Conservation (phyloP, 2,797 vertebrate species). For the Sebastes matsubarae region DNA sequence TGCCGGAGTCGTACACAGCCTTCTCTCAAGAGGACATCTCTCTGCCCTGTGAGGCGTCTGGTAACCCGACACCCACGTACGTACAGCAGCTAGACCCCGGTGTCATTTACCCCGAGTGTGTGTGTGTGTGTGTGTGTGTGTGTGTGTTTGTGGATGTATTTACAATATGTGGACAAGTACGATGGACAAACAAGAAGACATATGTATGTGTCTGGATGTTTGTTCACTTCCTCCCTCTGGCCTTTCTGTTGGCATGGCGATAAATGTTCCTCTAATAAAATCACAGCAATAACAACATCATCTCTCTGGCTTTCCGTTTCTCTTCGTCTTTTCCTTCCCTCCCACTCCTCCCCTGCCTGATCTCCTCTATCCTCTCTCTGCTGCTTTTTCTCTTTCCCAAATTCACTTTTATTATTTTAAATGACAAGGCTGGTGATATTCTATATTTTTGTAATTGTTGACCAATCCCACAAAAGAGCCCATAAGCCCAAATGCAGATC, state of each 20-base stretch:
- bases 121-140: not conserved
- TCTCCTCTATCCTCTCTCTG: not conserved
- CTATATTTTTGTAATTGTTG: not conserved
- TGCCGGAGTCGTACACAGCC: constrained; percentile 65
- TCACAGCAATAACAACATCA: constrained; percentile 34
- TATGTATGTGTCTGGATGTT: not conserved
- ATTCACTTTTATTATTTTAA: not conserved
- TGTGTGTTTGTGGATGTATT: not conserved
- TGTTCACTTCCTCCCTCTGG: constrained; percentile 18
- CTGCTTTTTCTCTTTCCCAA: not conserved
- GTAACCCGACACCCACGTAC: constrained; percentile 75
- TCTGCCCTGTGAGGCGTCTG: constrained; percentile 74
- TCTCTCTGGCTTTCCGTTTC: not conserved
- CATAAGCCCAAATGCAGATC: not conserved
- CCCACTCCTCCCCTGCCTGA: not conserved
- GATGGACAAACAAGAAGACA: not conserved
- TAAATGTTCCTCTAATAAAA: constrained; percentile 46
- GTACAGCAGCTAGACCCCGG: constrained; percentile 18
- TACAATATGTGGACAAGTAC: not conserved
- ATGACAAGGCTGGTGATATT: not conserved
- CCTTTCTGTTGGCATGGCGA: constrained; percentile 47
- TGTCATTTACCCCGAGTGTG: not conserved
- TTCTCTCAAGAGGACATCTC: constrained; percentile 70
- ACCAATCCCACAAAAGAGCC: not conserved
- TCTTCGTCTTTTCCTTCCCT: not conserved